A percentile compares a stretch with the other conserved stretches of the same genome.
These are phyloP conservation scores for Porphyrio hochstetteri DNA, from an alignment of 2,113 vertebrate genomes.

Conservation along the genomic window DNA sequence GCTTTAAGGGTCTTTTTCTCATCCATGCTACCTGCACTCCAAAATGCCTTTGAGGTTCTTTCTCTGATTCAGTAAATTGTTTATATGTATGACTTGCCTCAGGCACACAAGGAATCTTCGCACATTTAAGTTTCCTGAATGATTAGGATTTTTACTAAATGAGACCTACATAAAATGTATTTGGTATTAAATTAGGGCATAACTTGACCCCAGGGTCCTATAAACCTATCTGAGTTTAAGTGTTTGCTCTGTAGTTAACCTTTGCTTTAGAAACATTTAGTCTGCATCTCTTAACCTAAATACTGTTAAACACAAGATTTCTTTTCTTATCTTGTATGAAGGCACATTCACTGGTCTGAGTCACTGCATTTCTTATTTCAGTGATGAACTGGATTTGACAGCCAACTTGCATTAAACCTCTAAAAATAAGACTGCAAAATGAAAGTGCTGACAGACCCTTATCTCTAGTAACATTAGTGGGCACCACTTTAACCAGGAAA, in stretches of 20 bases:
- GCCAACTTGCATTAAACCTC: background rate
- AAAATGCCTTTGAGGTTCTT: background rate
- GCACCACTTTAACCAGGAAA: conserved; percentile 14
- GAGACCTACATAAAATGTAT: background rate
- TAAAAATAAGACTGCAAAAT: conserved; percentile 33
- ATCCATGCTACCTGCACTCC: background rate
- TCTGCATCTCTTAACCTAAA: background rate
- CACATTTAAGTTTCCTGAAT: background rate
- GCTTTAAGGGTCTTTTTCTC: background rate
- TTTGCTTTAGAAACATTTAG: background rate
- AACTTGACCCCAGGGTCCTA: background rate
- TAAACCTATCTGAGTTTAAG: background rate
- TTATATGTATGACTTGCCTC: background rate
- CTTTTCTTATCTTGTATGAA: background rate
- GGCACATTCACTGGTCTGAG: background rate
- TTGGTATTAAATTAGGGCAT: background rate
- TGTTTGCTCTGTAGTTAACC: background rate
- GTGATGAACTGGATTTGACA: background rate
- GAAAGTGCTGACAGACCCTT: conserved; percentile 27
- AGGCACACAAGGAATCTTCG: background rate
- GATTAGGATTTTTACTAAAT: background rate
- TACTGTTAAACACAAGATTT: background rate
- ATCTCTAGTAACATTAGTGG: conserved; percentile 5
- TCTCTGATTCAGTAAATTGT: background rate
- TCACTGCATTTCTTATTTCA: conserved; percentile 21